A percentile compares a stretch with the other conserved stretches of the same genome.
Conservation (phyloP, 1,140 invertebrate species). For the Eufriesea mexicana region DNA sequence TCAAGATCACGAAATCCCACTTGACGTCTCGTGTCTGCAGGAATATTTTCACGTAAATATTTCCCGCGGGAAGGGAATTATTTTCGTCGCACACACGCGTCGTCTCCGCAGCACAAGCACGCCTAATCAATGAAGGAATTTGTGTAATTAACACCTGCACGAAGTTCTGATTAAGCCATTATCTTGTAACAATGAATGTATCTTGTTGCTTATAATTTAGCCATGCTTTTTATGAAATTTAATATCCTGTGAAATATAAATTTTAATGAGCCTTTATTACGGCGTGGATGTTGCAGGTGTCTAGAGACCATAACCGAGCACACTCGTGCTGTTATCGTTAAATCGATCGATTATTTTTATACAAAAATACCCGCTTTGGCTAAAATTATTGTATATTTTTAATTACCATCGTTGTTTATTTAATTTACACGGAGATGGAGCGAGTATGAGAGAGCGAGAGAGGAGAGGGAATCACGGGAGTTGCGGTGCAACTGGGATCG, state of each 20-base stretch:
- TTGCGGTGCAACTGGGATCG: no score
- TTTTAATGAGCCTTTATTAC: neutral
- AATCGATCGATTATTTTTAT: no score
- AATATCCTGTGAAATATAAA: slow-evolving; percentile 4
- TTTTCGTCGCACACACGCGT: no score
- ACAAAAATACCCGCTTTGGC: neutral
- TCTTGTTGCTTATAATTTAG: neutral
- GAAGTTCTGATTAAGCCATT: neutral
- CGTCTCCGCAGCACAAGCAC: neutral
- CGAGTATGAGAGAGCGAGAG: neutral
- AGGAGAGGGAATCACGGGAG: no score
- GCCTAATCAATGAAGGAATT: neutral
- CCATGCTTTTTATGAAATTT: neutral
- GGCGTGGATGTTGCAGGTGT: neutral
- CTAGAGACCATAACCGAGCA: neutral
- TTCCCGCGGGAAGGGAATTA: no score
- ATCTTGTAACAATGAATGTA: neutral
- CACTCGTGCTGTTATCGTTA: no score
- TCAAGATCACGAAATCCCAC: no score
- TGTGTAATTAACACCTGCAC: neutral
- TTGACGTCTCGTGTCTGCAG: no score
- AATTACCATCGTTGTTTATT: neutral
- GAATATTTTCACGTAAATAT: no score
- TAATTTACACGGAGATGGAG: neutral
- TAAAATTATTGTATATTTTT: no score